Base-by-base conservation (phyloP, 2,888 invertebrate genomes). In the Microctonus brassicae region DNA sequence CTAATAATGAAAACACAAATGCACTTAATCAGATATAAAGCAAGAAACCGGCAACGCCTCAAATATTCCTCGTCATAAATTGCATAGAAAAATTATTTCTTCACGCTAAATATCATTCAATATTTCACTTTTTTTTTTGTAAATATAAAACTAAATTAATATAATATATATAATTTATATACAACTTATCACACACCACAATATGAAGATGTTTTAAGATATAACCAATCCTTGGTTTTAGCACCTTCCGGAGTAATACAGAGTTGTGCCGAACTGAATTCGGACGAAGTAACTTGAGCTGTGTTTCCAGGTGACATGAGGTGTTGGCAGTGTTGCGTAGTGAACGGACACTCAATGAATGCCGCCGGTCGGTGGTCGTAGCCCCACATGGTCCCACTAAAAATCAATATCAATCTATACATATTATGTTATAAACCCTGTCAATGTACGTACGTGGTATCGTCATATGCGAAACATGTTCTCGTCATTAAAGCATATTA, bases 351-450 rank as follows among this genome's bases (percentile, higher is more conserved):
- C 72, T 72, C 67, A 55, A 65, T 70, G 69, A 78, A 75, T 17
- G 60, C 58, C 17, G 68, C 58, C 76, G 73, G 76, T 73, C 71
- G 75, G 75, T 70, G 62, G 71, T 76, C 33, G 65, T 33, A 66
- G 62, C 60, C 63, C 60, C 57, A 53, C 72, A 71, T 76, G 71
- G 73, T 57, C 36, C 58, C 55, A 75, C 77, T 75, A 75, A 75
- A 73, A 81, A 83, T 83, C 83, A 83, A 83, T 83, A 83, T 80
- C 80, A 83, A 82, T 82, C 79, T 77, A 78, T 76, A 78, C 75
- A 64, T 75, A 78, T 78, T 75, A 7, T 47, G 17, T 47, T 47
- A 47, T 47, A n/a, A 77, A 74, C 73, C 73, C 75, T 75, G n/a
- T 64, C 64, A 57, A 39, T 52, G 52, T 36, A 20, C 70, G 52